Conservation (phyloP, 2,113 vertebrate genomes). For the Reinhardtius hippoglossoides region DNA sequence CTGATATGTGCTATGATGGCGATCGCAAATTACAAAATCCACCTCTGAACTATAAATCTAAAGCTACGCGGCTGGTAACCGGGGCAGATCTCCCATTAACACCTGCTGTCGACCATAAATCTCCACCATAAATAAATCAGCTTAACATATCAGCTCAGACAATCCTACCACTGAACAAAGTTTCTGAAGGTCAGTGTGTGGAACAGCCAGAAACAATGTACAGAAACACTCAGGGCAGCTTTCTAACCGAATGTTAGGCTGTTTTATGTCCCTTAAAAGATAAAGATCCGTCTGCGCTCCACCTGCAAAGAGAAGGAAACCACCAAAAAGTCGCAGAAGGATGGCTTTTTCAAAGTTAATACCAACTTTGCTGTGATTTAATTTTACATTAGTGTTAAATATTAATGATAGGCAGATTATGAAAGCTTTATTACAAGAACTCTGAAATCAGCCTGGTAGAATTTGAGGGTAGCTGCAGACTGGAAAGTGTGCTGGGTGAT, state of each 20-base stretch:
- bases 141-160: neutral
- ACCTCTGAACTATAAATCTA: constrained; percentile 6
- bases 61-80: neutral
- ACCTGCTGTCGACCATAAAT: neutral
- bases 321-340: neutral
- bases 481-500: constrained; percentile 4
- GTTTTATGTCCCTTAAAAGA: neutral
- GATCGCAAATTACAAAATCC: neutral
- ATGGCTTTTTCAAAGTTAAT: neutral
- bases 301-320: neutral
- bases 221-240: neutral
- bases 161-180: neutral
- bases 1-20: neutral
- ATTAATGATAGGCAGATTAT: constrained; percentile 16
- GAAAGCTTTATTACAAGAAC: constrained; percentile 20
- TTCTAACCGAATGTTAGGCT: neutral
- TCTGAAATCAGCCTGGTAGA: constrained; percentile 10
- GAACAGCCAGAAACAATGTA: neutral
- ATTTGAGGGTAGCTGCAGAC: constrained; percentile 1
- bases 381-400: constrained; percentile 21
- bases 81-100: constrained; percentile 3
- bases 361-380: neutral
- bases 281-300: neutral
- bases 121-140: neutral
- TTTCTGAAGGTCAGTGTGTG: constrained; percentile 10